Base-by-base conservation (phyloP, 2,888 invertebrate species). In the Tupiocoris notatus region DNA sequence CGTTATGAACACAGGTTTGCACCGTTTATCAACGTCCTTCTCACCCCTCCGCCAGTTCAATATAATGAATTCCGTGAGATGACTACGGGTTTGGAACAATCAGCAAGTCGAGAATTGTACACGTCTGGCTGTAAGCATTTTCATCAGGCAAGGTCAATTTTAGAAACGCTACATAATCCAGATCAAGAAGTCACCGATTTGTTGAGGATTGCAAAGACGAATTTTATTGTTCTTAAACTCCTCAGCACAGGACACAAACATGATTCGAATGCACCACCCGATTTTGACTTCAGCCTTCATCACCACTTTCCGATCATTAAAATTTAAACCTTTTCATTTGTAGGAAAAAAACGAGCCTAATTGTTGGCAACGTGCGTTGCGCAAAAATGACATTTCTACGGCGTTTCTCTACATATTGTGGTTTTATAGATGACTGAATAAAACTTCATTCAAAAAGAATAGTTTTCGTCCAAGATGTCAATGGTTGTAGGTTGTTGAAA, bases 1-100 rank as follows among this genome's bases (percentile, higher is more conserved):
- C 90, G 98, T 58, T 98, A 96, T 84, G 94, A 95, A 83, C 96
- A 97, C 82, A 89, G 98, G 70, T 95, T 98, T 86, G 90, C 92
- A 3, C 95, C 98, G 0, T 94, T 98, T 82, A 90, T 92, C 17
- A 90, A 91, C 54, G 88, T 97, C 12, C 87, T 97, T 9, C 88
- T 93, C 16, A 93, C 93, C 1, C 97, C 97, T 17, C 96, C 96
- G 0, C 93, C 94, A 2, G 94, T 97, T 12, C 92, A 93, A 81
- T 98, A 98, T 85, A 88, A 89, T 71, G 94, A 95, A 85, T 96
- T 93, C 84, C 88, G 91, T 82, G 94, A 94, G 82, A 92, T 95
- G 88, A 93, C 94, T 54, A 82, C 83, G 25, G 81, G 81, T 20
- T 82, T 84, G 86, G 88, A 84, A 83, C 87, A 87, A 0, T 83